Base-by-base conservation (phyloP, 2,888 invertebrate species). In the Torymus auratus region DNA sequence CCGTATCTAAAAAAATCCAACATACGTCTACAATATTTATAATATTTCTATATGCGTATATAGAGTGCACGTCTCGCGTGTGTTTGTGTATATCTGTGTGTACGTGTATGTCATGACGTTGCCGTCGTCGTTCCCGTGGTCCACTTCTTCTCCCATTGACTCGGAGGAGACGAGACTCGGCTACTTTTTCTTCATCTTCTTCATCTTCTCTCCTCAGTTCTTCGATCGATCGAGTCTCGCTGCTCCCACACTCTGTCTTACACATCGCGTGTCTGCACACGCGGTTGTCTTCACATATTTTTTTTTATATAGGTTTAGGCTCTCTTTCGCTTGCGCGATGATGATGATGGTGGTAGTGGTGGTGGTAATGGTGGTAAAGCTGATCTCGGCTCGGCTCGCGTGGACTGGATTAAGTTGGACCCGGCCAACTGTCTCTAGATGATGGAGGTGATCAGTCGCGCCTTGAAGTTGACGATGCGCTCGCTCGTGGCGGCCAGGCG, bases 381-480 rank as follows among this genome's bases (percentile, higher is more conserved):
- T 41, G 41, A 41, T 41, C 41, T 17, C 55, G 17, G 58, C 28
- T 58, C 41, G 20, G 58, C 55, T 71, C 52, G 11, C 64, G 53
- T 56, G 62, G 62, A 65, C 17, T 65, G 70, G 50, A 23, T 50
- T 13, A 12, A 65, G 28, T 62, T 64, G 71, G 41, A 41, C 41
- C 41, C 41, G 41, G 41, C 41, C 41, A 41, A 41, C 41, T 75
- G 80, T 81, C 80, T 83, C 86, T 96, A 96, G 92, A 97, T 96
- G 92, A 96, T 95, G 87, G 96, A 96, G 88, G 96, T 97, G 92
- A 97, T 96, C 89, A 97, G 93, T 93, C 96, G 94, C 91, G 96
- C 96, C 93, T 96, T 97, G 94, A 96, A 97, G 95, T 96, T 96
- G 89, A 97, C 96, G 93, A 97, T 95, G 92, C 96, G 94, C 92